These are phyloP conservation scores for Liasis olivaceus DNA, from an alignment of 2,797 vertebrate species.

Conservation along the genomic window DNA sequence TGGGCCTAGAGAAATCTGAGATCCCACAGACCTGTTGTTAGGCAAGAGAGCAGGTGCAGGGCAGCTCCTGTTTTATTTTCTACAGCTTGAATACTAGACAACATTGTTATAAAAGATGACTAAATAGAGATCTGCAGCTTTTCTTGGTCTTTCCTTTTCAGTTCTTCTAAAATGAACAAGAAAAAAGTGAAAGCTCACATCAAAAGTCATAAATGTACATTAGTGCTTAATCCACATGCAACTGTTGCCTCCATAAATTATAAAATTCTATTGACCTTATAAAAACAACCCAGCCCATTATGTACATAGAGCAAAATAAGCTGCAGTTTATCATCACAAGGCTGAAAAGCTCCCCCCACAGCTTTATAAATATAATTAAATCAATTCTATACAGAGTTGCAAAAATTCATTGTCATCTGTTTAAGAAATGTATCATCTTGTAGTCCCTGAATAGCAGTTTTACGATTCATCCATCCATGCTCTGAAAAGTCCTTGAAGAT, in stretches of 20 bases:
- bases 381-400: slow-evolving; percentile 52
- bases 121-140: neutral
- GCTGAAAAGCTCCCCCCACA: slow-evolving; percentile 50
- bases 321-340: slow-evolving; percentile 48
- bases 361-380: slow-evolving; percentile 65
- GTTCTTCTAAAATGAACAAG: neutral
- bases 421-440: slow-evolving; percentile 20
- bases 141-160: neutral
- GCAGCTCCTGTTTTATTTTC: neutral
- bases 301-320: slow-evolving; percentile 35
- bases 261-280: slow-evolving; percentile 52
- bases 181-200: neutral
- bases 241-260: slow-evolving; percentile 49
- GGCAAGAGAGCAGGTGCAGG: neutral
- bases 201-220: slow-evolving; percentile 47
- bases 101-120: neutral
- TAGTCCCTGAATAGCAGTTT: slow-evolving; percentile 31
- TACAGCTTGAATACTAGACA: neutral
- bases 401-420: slow-evolving; percentile 21
- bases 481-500: slow-evolving; percentile 17
- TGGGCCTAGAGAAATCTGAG: neutral
- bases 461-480: neutral
- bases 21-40: neutral
- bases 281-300: slow-evolving; percentile 47
- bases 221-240: slow-evolving; percentile 55